Percentiles rank a stretch among this genome's conserved stretches.
Evolutionary conservation across 2,888 invertebrate genomes (phyloP).

Genomic region (Pandemis cinnamomeana): DNA sequence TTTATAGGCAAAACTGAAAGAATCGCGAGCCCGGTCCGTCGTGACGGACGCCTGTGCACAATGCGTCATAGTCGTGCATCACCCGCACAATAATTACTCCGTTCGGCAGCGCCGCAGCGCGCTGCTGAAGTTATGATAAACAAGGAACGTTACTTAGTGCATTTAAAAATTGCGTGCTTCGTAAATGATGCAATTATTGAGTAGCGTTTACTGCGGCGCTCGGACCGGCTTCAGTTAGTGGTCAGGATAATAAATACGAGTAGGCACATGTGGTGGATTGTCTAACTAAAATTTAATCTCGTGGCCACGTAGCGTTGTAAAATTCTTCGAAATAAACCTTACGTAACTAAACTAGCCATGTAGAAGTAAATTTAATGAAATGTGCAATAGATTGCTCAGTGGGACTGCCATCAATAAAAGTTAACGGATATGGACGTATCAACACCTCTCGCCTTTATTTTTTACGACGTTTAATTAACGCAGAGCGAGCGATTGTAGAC

Average conservation of each 20-base stretch:
- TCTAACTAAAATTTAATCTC: background rate
- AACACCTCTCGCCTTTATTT: constrained; percentile 47
- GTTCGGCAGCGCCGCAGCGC: constrained; percentile 53
- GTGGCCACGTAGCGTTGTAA: background rate
- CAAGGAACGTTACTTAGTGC: constrained; percentile 26
- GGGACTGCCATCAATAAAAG: constrained; percentile 52
- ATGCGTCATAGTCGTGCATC: constrained; percentile 67
- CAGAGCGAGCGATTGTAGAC: constrained; percentile 48
- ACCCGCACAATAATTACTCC: constrained; percentile 53
- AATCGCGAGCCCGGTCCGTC: constrained; percentile 55
- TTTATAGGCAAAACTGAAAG: constrained; percentile 76
- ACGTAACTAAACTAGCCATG: background rate
- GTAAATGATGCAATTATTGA: constrained; percentile 50
- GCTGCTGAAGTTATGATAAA: constrained; percentile 51
- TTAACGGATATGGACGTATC: constrained; percentile 49
- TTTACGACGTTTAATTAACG: constrained; percentile 52
- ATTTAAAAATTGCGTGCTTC: constrained; percentile 37
- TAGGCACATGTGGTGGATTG: background rate
- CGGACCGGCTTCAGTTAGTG: background rate
- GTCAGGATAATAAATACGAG: background rate
- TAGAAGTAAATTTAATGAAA: constrained; percentile 20
- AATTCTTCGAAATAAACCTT: background rate
- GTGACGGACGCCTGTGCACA: constrained; percentile 60
- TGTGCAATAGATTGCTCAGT: constrained; percentile 29
- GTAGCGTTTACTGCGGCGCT: constrained; percentile 7